These are phyloP conservation scores for Rotaria magnacalcarata DNA, from an alignment of 2,888 invertebrate species.

Conservation along the genomic window DNA sequence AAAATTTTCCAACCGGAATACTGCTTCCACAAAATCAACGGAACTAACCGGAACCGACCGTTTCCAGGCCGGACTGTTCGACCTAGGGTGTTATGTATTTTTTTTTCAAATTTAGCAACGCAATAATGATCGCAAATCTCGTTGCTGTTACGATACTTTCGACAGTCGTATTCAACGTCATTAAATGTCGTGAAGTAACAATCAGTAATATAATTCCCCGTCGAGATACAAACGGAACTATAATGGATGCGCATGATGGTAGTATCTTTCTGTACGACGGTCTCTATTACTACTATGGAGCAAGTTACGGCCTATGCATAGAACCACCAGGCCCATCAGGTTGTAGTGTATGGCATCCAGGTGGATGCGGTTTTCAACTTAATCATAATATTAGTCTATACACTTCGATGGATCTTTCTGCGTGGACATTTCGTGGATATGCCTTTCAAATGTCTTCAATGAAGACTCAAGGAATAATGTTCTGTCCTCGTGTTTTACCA, in stretches of 20 bases:
- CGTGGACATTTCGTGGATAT: neutral
- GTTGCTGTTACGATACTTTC: neutral
- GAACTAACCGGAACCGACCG: no score
- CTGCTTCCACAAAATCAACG: no score
- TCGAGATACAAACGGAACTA: neutral
- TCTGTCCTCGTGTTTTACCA: neutral
- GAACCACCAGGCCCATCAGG: neutral
- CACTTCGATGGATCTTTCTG: neutral
- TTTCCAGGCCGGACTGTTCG: no score
- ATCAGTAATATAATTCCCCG: neutral
- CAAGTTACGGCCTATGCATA: neutral
- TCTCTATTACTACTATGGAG: neutral
- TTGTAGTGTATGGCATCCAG: neutral
- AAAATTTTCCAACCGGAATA: no score
- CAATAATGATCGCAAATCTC: neutral
- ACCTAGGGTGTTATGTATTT: neutral
- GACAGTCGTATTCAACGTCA: neutral
- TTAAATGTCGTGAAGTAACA: neutral
- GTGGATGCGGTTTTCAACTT: neutral
- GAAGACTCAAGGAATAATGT: conserved; percentile 1
- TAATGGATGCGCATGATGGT: conserved; percentile 4
- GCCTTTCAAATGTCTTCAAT: conserved; percentile 1
- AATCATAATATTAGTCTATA: neutral
- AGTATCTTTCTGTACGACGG: neutral
- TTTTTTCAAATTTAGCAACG: neutral